Evolutionary conservation across 2,797 vertebrate species (phyloP).

Genomic region (Nasua narica): DNA sequence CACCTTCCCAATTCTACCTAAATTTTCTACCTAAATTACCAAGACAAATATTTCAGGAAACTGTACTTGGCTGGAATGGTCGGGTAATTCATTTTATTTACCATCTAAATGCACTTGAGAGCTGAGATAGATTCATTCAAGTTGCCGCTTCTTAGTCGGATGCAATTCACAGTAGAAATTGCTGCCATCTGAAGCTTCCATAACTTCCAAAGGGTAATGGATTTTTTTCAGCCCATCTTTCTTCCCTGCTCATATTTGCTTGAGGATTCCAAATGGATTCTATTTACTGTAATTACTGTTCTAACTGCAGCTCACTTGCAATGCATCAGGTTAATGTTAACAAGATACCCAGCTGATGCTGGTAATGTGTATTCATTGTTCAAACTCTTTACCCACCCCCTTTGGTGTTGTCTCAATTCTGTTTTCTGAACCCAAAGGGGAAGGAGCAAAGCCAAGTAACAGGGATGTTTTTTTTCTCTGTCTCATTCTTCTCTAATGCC

Average conservation of each 20-base stretch:
- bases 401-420: constrained; percentile 72
- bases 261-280: constrained; percentile 82
- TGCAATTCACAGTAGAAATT: constrained; percentile 66
- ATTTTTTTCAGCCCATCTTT: constrained; percentile 71
- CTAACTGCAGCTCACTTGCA: constrained; percentile 80
- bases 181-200: constrained; percentile 64
- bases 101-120: constrained; percentile 69
- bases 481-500: constrained; percentile 56
- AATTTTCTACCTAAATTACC: constrained; percentile 71
- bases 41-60: constrained; percentile 76
- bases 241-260: constrained; percentile 77
- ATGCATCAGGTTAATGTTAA: constrained; percentile 83
- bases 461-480: neutral
- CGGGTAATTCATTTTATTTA: constrained; percentile 75
- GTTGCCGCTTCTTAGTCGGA: constrained; percentile 60
- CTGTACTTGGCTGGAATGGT: constrained; percentile 60
- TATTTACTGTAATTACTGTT: constrained; percentile 84
- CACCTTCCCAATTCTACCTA: constrained; percentile 49
- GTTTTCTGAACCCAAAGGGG: constrained; percentile 68
- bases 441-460: constrained; percentile 59
- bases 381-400: constrained; percentile 60
- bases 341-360: constrained; percentile 75
- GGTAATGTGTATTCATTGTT: constrained; percentile 77
- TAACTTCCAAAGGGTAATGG: constrained; percentile 79
- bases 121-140: constrained; percentile 71